These are phyloP conservation scores for Nothocercus julius DNA, from an alignment of 2,113 vertebrate genomes.

Conservation along the genomic window DNA sequence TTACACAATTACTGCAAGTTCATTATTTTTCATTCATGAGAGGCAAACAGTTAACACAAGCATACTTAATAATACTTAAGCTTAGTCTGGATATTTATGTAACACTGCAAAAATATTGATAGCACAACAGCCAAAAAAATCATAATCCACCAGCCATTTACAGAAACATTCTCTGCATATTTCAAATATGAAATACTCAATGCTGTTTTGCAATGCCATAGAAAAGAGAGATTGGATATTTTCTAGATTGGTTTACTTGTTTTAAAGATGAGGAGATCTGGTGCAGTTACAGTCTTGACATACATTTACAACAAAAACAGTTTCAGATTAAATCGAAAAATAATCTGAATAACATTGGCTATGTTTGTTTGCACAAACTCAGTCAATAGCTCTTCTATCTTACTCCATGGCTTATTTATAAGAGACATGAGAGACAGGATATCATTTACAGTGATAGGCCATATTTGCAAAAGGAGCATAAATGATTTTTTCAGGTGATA, in stretches of 20 bases:
- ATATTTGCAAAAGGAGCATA: rapidly evolving
- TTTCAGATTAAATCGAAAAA: background rate
- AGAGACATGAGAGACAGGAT: background rate
- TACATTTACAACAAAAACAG: background rate
- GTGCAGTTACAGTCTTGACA: background rate
- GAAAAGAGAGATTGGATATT: background rate
- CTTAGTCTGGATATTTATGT: background rate
- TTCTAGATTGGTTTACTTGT: background rate
- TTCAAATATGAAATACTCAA: background rate
- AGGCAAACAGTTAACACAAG: background rate
- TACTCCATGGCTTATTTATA: background rate
- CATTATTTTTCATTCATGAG: background rate
- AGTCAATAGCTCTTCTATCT: background rate
- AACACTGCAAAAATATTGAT: background rate
- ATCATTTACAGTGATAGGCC: background rate
- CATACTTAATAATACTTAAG: background rate
- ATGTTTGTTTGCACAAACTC: background rate
- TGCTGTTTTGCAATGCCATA: background rate
- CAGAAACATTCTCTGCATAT: background rate
- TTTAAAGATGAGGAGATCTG: background rate
- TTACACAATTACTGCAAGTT: background rate
- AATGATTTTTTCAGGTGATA: background rate
- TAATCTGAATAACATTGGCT: background rate
- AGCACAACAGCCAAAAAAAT: background rate
- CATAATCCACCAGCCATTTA: background rate